Evolutionary conservation across 2,797 vertebrate species (phyloP).

Genomic region (Emydoidea blandingii): DNA sequence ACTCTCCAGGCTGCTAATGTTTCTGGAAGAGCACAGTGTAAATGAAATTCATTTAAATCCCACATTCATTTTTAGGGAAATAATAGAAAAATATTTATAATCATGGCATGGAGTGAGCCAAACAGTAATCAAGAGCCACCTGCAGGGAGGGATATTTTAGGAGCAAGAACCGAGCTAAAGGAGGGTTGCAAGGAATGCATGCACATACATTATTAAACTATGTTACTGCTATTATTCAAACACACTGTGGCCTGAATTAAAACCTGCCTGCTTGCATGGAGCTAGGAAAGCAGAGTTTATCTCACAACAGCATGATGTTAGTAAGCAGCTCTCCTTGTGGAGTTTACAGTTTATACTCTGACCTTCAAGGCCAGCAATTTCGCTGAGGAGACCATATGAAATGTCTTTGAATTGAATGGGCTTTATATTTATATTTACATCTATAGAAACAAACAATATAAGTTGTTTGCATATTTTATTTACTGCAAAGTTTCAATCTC

Average conservation of each 20-base stretch:
- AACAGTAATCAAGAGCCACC: constrained; percentile 8
- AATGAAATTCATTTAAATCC: neutral
- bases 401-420: rapidly evolving
- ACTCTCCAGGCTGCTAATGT: neutral
- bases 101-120: neutral
- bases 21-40: constrained; percentile 16
- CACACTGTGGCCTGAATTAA: constrained; percentile 20
- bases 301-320: neutral
- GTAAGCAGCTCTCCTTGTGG: neutral
- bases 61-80: neutral
- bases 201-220: constrained; percentile 36
- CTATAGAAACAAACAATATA: neutral
- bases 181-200: neutral
- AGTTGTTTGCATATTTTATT: neutral
- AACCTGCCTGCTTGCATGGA: constrained; percentile 1
- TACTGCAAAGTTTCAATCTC: neutral
- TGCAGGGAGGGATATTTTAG: neutral
- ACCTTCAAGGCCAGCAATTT: neutral
- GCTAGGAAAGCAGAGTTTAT: constrained; percentile 19
- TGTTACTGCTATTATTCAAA: constrained; percentile 30
- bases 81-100: neutral
- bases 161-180: constrained; percentile 9
- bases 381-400: neutral
- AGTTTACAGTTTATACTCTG: neutral
- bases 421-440: constrained; percentile 3